These are phyloP conservation scores for Crambe crambe DNA, from an alignment of 37 sponge, comb jelly and placozoan species.

Conservation along the genomic window DNA sequence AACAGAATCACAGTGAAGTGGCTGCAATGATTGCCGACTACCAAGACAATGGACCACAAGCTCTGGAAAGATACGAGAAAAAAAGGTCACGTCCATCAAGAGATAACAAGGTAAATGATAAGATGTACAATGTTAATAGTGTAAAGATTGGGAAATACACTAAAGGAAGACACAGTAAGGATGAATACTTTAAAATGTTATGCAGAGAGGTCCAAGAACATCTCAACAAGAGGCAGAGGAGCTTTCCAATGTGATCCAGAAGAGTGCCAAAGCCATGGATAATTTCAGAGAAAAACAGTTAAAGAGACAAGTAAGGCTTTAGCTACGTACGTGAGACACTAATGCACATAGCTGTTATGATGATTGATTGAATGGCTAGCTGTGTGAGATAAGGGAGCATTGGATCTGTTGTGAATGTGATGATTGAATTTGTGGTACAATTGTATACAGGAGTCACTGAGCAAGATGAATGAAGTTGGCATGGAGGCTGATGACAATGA, in stretches of 20 bases:
- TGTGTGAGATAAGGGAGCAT: too few relatives aligned
- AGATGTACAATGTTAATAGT: too few relatives aligned
- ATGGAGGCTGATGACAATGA: conserved; percentile 1
- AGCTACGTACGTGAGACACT: too few relatives aligned
- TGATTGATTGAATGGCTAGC: too few relatives aligned
- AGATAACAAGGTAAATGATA: neutral
- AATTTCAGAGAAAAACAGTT: conserved; percentile 23
- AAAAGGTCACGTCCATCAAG: neutral
- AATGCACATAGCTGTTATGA: too few relatives aligned
- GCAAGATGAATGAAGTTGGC: conserved; percentile 20
- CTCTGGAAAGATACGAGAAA: conserved; percentile 35
- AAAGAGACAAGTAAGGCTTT: conserved; percentile 26
- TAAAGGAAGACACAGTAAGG: too few relatives aligned
- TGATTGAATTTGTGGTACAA: too few relatives aligned
- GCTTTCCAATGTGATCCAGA: conserved; percentile 25
- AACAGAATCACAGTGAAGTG: conserved; percentile 36
- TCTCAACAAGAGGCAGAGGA: conserved; percentile 45
- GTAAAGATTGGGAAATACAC: too few relatives aligned
- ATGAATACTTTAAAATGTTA: neutral
- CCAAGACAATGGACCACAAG: conserved; percentile 26
- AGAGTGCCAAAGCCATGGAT: conserved; percentile 17
- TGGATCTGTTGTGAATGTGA: too few relatives aligned
- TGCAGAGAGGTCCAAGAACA: conserved; percentile 18
- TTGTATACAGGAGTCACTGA: conserved; percentile 26
- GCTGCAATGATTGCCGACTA: conserved; percentile 46